These are phyloP conservation scores for Latrodectus geometricus DNA, from an alignment of 1,140 invertebrate genomes.

Conservation along the genomic window DNA sequence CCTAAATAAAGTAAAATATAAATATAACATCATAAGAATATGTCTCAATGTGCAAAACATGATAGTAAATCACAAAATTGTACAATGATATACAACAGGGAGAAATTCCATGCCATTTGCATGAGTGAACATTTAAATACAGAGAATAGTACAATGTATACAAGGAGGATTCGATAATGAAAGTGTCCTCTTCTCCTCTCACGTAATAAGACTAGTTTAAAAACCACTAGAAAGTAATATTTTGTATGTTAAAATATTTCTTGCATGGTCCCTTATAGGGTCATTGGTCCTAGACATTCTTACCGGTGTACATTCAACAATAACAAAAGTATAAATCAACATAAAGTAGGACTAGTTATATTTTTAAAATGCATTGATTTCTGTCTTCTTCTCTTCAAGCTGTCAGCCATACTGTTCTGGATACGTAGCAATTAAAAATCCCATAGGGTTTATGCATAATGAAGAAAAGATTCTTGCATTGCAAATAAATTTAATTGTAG, in stretches of 20 bases:
- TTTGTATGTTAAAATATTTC: slow-evolving; percentile 35
- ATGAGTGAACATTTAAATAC: slow-evolving; percentile 23
- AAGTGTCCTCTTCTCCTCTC: slow-evolving; percentile 7
- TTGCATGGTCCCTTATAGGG: slow-evolving; percentile 51
- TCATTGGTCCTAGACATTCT: slow-evolving; percentile 50
- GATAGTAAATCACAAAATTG: slow-evolving; percentile 54
- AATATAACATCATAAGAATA: slow-evolving; percentile 56
- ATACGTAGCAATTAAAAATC: neutral
- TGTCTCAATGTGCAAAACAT: slow-evolving; percentile 59
- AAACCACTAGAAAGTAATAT: slow-evolving; percentile 40
- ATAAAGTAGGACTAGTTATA: neutral
- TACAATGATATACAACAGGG: slow-evolving; percentile 54
- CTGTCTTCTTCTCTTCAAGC: neutral
- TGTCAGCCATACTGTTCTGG: neutral
- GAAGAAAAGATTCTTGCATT: neutral
- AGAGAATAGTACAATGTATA: slow-evolving; percentile 28
- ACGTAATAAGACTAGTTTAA: slow-evolving; percentile 43
- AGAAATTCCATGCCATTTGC: slow-evolving; percentile 35
- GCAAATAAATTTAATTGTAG: neutral
- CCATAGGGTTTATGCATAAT: neutral
- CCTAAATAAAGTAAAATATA: slow-evolving; percentile 60
- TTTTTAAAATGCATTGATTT: neutral
- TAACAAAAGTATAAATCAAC: neutral
- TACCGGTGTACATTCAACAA: neutral
- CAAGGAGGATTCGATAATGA: slow-evolving; percentile 14